phyloP scores from a whole-genome alignment of 2,113 vertebrate species.

The Procavia capensis region DNA sequence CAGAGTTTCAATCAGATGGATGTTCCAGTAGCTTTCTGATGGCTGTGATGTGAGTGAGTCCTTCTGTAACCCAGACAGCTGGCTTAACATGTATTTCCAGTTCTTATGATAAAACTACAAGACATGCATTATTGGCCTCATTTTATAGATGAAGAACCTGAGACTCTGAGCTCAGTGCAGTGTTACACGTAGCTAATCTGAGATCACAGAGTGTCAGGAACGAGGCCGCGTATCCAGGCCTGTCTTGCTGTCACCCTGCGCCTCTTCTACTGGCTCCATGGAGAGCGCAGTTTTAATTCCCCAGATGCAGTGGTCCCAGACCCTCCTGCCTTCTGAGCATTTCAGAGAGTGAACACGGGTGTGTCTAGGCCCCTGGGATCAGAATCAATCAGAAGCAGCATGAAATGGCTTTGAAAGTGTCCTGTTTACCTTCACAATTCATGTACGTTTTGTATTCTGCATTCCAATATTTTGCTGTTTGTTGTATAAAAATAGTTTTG shows the following conservation, averaged over 20 bases:
- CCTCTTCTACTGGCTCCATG: background rate
- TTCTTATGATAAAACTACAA: background rate
- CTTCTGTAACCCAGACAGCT: background rate
- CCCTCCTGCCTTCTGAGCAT: background rate
- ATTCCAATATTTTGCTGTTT: background rate
- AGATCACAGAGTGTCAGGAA: background rate
- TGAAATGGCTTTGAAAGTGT: constrained; percentile 26
- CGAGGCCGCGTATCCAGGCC: background rate
- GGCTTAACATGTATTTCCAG: background rate
- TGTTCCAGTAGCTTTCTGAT: background rate
- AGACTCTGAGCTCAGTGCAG: background rate
- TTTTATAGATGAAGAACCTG: constrained; percentile 31
- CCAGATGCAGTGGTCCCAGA: background rate
- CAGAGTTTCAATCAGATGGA: background rate
- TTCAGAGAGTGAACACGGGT: background rate
- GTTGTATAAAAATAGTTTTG: constrained; percentile 43
- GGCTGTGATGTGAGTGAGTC: background rate
- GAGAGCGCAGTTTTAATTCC: background rate
- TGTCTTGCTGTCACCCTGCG: background rate
- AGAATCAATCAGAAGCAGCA: background rate
- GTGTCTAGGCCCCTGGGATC: background rate
- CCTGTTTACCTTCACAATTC: constrained; percentile 13
- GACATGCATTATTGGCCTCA: background rate
- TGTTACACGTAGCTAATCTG: background rate
- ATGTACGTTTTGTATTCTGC: background rate